Evolutionary conservation across 2,888 invertebrate species (phyloP), one percentile per base, ranked within the genome.

Genomic region (Dolomedes plantarius): DNA sequence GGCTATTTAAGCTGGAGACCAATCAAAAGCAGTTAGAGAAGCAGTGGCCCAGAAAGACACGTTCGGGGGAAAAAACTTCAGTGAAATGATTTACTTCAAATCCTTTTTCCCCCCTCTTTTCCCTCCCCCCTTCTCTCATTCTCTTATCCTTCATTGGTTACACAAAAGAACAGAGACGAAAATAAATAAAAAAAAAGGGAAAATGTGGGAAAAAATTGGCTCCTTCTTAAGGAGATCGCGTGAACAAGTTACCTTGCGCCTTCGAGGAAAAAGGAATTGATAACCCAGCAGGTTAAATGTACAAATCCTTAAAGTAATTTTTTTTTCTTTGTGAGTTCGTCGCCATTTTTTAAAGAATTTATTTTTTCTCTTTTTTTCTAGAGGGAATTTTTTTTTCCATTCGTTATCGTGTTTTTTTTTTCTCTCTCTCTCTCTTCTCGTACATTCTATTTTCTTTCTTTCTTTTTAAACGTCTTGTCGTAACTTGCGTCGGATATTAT

Each of bases 251-350:
- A 85, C 83, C 83, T 85, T 68, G 56, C 83, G 77, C 83, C 77
- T 77, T 77, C 56, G 65, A 50, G 72, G 62, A 78, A 56, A n/a
- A 72, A 72, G 73, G 83, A 85, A 85, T 85, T 85, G 83, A 85
- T 85, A 85, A 85, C 83, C 83, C 50, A 76, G 83, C 83, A 85
- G 83, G 83, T 85, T 85, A 85, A 85, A 77, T 39, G 83, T 77
- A 85, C 83, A 85, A 85, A 85, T 85, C 83, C 83, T 77, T 85
- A 85, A 85, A 85, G 83, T 83, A 83, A 65, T 83, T 77, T 81
- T 81, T 81, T n/a, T 75, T 69, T 23, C 29, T 50, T 50, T n/a
- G 7, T 67, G 32, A n/a, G n/a, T 67, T 36, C 36, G 31, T 36
- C 32, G 67, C n/a, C 19, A 32, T 67, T 67, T 36, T 32, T 56